A percentile compares a stretch with the other conserved stretches of the same genome.
Conservation (phyloP, 2,888 invertebrate genomes). For the Pterobdella sp. region DNA sequence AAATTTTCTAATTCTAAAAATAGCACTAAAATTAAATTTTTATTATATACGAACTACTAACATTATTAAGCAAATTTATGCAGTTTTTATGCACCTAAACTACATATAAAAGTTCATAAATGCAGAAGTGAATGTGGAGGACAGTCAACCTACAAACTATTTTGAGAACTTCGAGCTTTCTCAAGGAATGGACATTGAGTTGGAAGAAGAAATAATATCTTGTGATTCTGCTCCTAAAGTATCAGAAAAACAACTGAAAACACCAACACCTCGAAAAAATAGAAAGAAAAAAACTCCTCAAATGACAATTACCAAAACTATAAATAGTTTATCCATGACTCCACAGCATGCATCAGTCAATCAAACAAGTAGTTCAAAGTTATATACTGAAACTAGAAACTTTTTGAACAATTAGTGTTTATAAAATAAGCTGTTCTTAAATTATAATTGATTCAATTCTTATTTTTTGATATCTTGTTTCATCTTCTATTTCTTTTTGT, state of each 20-base stretch:
- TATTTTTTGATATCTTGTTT: too few species aligned
- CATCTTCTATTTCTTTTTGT: neutral
- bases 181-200: constrained; percentile 18
- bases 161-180: neutral
- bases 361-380: too few species aligned
- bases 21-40: too few species aligned
- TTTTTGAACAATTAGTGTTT: too few species aligned
- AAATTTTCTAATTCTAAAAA: too few species aligned
- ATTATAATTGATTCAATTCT: too few species aligned
- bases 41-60: too few species aligned
- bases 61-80: neutral
- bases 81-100: neutral
- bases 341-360: neutral
- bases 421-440: too few species aligned
- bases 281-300: neutral
- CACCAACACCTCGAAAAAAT: neutral
- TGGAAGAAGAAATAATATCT: constrained; percentile 15
- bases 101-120: neutral
- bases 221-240: neutral
- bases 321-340: neutral
- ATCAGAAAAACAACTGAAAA: neutral
- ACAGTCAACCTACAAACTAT: neutral
- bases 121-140: neutral
- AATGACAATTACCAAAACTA: neutral
- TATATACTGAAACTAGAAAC: too few species aligned